Conservation (phyloP, 2,113 vertebrate genomes). For the Tiliqua scincoides region DNA sequence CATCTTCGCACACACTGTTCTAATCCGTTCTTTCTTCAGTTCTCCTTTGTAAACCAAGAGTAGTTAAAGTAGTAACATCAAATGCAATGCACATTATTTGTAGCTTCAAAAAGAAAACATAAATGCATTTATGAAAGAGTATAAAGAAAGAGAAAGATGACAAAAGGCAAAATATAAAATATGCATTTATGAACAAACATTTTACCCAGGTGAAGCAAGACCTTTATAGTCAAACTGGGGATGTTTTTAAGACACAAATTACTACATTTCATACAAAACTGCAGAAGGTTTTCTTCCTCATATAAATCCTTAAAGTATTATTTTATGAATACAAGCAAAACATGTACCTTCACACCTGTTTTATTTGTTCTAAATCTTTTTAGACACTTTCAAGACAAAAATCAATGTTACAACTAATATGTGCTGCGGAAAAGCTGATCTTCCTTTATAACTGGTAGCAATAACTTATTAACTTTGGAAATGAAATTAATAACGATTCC, state of each 20-base stretch:
- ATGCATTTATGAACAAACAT: slow-evolving; percentile 70
- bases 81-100: slow-evolving; percentile 24
- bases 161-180: slow-evolving; percentile 68
- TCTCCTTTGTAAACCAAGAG: slow-evolving; percentile 37
- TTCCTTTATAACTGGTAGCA: slow-evolving; percentile 56
- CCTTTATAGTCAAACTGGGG: slow-evolving; percentile 68
- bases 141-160: slow-evolving; percentile 58
- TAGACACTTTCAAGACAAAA: slow-evolving; percentile 70
- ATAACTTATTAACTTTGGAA: slow-evolving; percentile 57
- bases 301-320: slow-evolving; percentile 64
- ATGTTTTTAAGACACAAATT: slow-evolving; percentile 63
- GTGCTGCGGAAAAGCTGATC: slow-evolving; percentile 47
- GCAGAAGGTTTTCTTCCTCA: slow-evolving; percentile 69
- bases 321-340: slow-evolving; percentile 66
- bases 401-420: slow-evolving; percentile 62
- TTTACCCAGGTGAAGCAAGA: slow-evolving; percentile 66
- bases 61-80: slow-evolving; percentile 47
- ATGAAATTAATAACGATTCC: slow-evolving; percentile 46
- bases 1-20: neutral
- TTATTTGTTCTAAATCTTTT: slow-evolving; percentile 67
- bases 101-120: slow-evolving; percentile 55
- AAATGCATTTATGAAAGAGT: slow-evolving; percentile 56
- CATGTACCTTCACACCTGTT: slow-evolving; percentile 48
- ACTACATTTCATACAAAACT: slow-evolving; percentile 61
- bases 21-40: slow-evolving; percentile 41